Percentiles rank a stretch among this genome's conserved stretches.
These are phyloP conservation scores for Liparis tanakae DNA, from an alignment of 2,797 vertebrate genomes.

Conservation along the genomic window DNA sequence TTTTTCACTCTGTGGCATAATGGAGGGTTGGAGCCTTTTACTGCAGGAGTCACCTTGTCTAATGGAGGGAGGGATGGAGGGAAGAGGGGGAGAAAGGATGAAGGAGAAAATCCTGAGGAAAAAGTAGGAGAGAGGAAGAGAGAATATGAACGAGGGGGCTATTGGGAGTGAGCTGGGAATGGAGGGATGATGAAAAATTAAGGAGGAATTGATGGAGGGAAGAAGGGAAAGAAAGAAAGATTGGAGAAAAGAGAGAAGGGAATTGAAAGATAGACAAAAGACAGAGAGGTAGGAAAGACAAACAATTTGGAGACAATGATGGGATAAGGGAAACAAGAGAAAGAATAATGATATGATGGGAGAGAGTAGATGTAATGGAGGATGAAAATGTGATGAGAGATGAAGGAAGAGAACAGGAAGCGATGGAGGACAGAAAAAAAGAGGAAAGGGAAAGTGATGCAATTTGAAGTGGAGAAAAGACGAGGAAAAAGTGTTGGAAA, in stretches of 20 bases:
- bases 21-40: constrained; percentile 69
- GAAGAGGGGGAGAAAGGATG: constrained; percentile 13
- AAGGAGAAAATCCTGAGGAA: constrained; percentile 8
- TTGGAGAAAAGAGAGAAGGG: not conserved
- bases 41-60: constrained; percentile 52
- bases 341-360: constrained; percentile 8
- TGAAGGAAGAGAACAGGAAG: not conserved
- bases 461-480: constrained; percentile 2
- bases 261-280: not conserved
- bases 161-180: constrained; percentile 1
- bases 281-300: not conserved
- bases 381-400: constrained; percentile 11
- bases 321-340: not conserved
- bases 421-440: not conserved
- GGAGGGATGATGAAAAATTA: not conserved
- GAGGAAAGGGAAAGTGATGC: not conserved
- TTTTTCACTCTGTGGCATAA: constrained; percentile 71
- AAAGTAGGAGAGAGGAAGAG: not conserved
- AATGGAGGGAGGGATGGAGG: constrained; percentile 35
- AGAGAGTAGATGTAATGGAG: not conserved
- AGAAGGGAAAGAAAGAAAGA: not conserved
- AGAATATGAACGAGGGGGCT: not conserved
- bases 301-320: constrained; percentile 1
- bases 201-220: not conserved
- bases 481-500: not conserved